Evolutionary conservation across 1,140 invertebrate genomes (phyloP).

Genomic region (Microplitis demolitor): DNA sequence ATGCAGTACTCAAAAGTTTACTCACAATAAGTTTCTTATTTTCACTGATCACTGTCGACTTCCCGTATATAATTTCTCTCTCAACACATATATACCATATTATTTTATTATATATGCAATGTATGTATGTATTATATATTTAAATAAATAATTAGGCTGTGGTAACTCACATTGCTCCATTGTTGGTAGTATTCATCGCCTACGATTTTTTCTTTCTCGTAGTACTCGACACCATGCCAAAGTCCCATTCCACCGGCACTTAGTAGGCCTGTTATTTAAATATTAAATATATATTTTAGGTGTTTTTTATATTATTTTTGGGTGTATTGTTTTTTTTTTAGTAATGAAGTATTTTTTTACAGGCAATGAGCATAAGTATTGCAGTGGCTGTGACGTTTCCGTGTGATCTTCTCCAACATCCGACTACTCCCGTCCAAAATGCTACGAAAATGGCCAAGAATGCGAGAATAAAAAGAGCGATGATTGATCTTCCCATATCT

Average conservation of each 20-base stretch:
- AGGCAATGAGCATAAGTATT: slow-evolving; percentile 86
- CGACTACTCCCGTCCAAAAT: slow-evolving; percentile 90
- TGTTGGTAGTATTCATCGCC: slow-evolving; percentile 89
- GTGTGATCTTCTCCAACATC: slow-evolving; percentile 90
- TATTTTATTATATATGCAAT: too few relatives aligned
- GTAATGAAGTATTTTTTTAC: slow-evolving; percentile 65
- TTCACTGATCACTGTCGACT: slow-evolving; percentile 4
- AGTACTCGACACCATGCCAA: slow-evolving; percentile 95
- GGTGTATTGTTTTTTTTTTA: slow-evolving; percentile 8
- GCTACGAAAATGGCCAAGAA: slow-evolving; percentile 90
- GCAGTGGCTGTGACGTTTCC: slow-evolving; percentile 92
- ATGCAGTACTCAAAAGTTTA: neutral
- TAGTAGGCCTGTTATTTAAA: slow-evolving; percentile 70
- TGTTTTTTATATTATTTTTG: slow-evolving; percentile 7
- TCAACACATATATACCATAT: neutral
- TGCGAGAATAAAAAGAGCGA: slow-evolving; percentile 87
- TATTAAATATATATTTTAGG: neutral
- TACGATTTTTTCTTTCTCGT: slow-evolving; percentile 90
- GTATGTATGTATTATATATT: too few relatives aligned
- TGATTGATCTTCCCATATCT: slow-evolving; percentile 91
- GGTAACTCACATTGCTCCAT: slow-evolving; percentile 83
- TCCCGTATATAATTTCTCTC: slow-evolving; percentile 18
- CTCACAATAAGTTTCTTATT: slow-evolving; percentile 15
- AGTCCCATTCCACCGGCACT: slow-evolving; percentile 91
- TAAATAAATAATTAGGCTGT: neutral